Evolutionary conservation across 2,797 vertebrate genomes (phyloP), one percentile per base, ranked within the genome.

Genomic region (Myotis planiceps): DNA sequence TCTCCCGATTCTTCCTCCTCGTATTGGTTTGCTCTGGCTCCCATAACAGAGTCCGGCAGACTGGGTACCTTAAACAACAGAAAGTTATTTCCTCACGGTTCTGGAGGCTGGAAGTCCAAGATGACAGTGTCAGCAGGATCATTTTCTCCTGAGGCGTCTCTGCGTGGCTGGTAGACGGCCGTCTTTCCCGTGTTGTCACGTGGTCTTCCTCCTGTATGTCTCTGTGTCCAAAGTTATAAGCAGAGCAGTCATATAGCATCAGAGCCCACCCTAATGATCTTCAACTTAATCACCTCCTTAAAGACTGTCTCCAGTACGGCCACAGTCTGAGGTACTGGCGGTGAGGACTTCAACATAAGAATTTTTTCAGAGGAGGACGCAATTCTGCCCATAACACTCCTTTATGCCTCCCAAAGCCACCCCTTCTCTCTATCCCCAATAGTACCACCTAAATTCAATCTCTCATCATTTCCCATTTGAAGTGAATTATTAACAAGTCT

Each of bases 121-220:
- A 34, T 5, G n/a, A 21, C 23, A 7, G 15, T 9, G 2, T 19
- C 29, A 1, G n/a, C 2, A 7, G 19, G 27, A 4, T 9, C 58
- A 16, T 5, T 15, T 86, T 69, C 58, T 69, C 27, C 29, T 7
- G 49, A 65, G 37, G 60, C 19, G 16, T 45, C 12, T 49, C 23
- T 34, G 49, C 42, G 42, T 47, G 66, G 15, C 32, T 9, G 53
- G 3, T 13, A 19, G 65, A 9, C 0, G 21, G n/a, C n/a, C 19
- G 3, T 8, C 63, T 74, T 58, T 25, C 76, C 27, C 2, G 66
- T 37, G 45, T 32, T 27, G 42, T 49, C 21, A 23, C 0, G 1
- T 8, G 45, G 27, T 19, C n/a, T 51, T 82, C 29, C 25, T 53
- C 6, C 53, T 49, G 25, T 10, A 12, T 9, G 51, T 34, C 15